Evolutionary conservation across 2,797 vertebrate species (phyloP).

Genomic region (Chelon auratus): DNA sequence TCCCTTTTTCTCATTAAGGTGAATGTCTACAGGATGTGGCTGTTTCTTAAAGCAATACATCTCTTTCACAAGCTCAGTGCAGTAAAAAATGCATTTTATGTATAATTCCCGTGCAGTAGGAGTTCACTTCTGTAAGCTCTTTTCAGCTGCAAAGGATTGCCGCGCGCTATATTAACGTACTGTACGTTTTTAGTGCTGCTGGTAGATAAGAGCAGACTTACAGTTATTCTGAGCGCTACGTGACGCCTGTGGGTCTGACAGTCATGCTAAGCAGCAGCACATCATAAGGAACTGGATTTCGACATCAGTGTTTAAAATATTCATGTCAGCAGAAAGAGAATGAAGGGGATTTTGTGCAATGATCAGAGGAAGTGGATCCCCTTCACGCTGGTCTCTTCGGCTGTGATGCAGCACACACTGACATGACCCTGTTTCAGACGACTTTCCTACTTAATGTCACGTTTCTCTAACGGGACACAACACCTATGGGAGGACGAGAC

Average conservation of each 20-base stretch:
- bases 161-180: conserved; percentile 1
- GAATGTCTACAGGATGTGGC: conserved; percentile 54
- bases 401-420: conserved; percentile 48
- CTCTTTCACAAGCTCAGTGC: conserved; percentile 8
- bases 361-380: conserved; percentile 61
- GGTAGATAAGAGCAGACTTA: conserved; percentile 38
- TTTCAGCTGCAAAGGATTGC: conserved; percentile 5
- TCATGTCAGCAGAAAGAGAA: conserved; percentile 71
- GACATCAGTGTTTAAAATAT: conserved; percentile 75
- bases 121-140: conserved; percentile 12
- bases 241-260: conserved; percentile 55
- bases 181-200: conserved; percentile 28
- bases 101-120: background rate
- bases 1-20: conserved; percentile 43
- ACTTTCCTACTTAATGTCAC: conserved; percentile 67
- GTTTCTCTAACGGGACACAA: conserved; percentile 58
- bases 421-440: conserved; percentile 71
- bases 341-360: conserved; percentile 54
- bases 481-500: conserved; percentile 66
- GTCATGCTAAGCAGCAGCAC: conserved; percentile 60
- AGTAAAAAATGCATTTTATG: conserved; percentile 18
- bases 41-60: background rate
- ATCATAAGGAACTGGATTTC: conserved; percentile 66
- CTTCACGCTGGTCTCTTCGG: conserved; percentile 52
- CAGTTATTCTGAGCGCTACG: conserved; percentile 32